Conservation (phyloP, 2,797 vertebrate species). For the Zalophus californianus region DNA sequence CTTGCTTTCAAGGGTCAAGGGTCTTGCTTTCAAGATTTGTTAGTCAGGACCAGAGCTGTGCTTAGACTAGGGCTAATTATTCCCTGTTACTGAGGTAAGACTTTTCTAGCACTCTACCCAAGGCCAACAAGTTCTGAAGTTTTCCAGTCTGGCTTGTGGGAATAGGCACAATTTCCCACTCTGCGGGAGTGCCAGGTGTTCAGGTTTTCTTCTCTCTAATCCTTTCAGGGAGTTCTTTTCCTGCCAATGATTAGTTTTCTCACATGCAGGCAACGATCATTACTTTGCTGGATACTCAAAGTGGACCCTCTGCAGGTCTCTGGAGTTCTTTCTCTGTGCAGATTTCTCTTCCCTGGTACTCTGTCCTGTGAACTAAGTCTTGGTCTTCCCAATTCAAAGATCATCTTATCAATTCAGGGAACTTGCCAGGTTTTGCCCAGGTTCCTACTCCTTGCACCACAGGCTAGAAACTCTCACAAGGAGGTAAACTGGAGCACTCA, state of each 20-base stretch:
- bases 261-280: not conserved
- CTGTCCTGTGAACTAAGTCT: not conserved
- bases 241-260: not conserved
- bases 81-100: not conserved
- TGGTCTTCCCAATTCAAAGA: not conserved
- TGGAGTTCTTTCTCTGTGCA: not conserved
- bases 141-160: not conserved
- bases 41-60: not conserved
- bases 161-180: not conserved
- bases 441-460: not conserved
- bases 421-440: not conserved
- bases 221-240: not conserved
- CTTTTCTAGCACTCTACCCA: not conserved
- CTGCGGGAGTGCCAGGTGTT: not conserved
- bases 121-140: not conserved
- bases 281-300: not conserved
- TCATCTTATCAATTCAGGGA: not conserved
- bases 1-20: no score
- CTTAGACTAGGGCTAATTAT: not conserved
- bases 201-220: not conserved
- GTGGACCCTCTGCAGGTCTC: not conserved
- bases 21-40: conserved; percentile 11
- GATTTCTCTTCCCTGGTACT: not conserved
- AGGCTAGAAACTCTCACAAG: not conserved
- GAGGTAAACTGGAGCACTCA: not conserved